phyloP scores from a whole-genome alignment of 2,113 vertebrate genomes.

The Capricornis sumatraensis region DNA sequence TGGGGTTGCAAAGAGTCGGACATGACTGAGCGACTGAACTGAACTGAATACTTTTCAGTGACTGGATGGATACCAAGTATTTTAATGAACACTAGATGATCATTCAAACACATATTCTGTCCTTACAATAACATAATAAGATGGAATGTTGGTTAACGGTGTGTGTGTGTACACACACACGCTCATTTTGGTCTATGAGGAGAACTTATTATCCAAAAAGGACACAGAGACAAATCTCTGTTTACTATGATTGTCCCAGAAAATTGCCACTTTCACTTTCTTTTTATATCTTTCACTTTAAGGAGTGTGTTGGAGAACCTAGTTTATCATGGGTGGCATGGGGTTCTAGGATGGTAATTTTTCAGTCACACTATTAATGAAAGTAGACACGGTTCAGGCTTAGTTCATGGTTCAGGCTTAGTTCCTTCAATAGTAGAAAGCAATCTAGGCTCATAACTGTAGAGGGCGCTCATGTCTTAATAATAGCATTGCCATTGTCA shows the following conservation, averaged over 20 bases:
- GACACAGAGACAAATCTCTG: not conserved
- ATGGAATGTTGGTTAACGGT: not conserved
- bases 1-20: no score
- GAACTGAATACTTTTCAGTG: not conserved
- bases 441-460: slow-evolving; percentile 9
- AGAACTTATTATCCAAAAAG: not conserved
- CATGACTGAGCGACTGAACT: no score
- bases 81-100: not conserved
- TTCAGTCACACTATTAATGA: not conserved
- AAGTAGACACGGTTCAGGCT: not conserved
- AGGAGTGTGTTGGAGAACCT: not conserved
- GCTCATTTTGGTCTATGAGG: not conserved
- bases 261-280: not conserved
- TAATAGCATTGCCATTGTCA: not conserved
- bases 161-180: not conserved
- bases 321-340: not conserved
- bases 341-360: not conserved
- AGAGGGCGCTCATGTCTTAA: slow-evolving; percentile 63
- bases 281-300: not conserved
- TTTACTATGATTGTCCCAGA: not conserved
- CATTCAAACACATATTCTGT: not conserved
- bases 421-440: not conserved
- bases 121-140: not conserved
- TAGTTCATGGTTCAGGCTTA: not conserved
- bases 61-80: not conserved